These are phyloP conservation scores for Amblyopsis rosae DNA, from an alignment of 2,113 vertebrate genomes.

Conservation along the genomic window DNA sequence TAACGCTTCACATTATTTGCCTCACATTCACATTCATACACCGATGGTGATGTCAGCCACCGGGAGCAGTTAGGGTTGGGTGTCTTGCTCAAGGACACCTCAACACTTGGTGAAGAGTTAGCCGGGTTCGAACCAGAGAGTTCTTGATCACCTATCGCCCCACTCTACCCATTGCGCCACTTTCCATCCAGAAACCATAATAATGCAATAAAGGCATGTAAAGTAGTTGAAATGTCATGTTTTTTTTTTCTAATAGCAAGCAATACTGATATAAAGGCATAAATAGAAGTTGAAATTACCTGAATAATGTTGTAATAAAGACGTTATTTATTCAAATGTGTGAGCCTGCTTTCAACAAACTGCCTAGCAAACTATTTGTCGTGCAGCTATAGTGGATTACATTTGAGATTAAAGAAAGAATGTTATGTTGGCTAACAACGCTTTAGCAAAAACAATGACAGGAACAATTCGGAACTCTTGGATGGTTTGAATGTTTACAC, in stretches of 20 bases:
- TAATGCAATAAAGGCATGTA: neutral
- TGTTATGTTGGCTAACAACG: too few species aligned
- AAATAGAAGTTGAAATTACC: too few species aligned
- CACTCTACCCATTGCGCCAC: neutral
- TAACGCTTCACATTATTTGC: neutral
- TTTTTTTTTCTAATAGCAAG: neutral
- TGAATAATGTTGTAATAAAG: slow-evolving; percentile 24
- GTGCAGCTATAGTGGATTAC: too few species aligned
- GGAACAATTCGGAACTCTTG: neutral
- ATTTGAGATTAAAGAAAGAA: too few species aligned
- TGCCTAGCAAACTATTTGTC: too few species aligned
- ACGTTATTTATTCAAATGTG: slow-evolving; percentile 11
- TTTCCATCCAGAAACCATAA: neutral
- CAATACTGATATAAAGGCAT: neutral
- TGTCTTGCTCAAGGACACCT: too few species aligned
- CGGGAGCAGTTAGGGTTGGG: too few species aligned
- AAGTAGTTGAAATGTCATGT: neutral
- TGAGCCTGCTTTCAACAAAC: neutral
- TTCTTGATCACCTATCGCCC: too few species aligned
- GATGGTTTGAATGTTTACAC: neutral
- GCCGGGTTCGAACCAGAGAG: too few species aligned
- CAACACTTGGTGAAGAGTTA: too few species aligned
- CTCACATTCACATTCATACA: neutral
- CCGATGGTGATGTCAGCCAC: too few species aligned
- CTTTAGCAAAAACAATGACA: too few species aligned